A percentile compares a stretch with the other conserved stretches of the same genome.
Evolutionary conservation across 37 sponge, comb jelly and placozoan species (phyloP).

Genomic region (Dysidea cf. avara): DNA sequence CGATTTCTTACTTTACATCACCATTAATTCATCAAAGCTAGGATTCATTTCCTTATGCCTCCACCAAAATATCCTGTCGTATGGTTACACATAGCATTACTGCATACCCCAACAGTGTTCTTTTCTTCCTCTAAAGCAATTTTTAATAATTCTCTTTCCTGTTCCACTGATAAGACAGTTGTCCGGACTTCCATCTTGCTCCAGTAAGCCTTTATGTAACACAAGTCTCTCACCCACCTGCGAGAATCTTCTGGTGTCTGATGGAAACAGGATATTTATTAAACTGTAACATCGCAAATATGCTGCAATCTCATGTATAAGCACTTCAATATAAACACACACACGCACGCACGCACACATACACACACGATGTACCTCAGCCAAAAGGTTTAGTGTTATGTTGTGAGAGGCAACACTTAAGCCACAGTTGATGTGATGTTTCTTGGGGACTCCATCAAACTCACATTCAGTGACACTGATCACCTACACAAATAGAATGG

Average conservation of each 20-base stretch:
- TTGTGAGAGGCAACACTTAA: conserved; percentile 47
- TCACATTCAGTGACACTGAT: conserved; percentile 60
- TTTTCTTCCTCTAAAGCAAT: conserved; percentile 38
- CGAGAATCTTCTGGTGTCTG: conserved; percentile 56
- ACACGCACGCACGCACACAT: conserved; percentile 28
- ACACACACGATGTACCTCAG: too few species aligned
- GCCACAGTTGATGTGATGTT: conserved; percentile 79
- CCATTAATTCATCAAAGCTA: too few species aligned
- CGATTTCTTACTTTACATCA: too few species aligned
- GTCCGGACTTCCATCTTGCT: conserved; percentile 56
- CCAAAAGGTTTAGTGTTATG: conserved; percentile 50
- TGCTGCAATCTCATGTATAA: neutral
- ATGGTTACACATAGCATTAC: too few species aligned
- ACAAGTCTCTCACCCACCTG: conserved; percentile 61
- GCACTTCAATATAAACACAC: conserved; percentile 5
- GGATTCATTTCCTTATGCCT: too few species aligned
- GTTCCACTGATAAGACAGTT: conserved; percentile 68
- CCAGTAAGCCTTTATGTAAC: conserved; percentile 76
- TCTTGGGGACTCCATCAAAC: conserved; percentile 54
- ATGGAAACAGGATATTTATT: too few species aligned
- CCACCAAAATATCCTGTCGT: too few species aligned
- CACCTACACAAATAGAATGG: conserved; percentile 25
- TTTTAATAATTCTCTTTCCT: conserved; percentile 62
- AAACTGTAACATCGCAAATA: neutral
- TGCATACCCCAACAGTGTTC: too few species aligned